Evolutionary conservation across 2,113 vertebrate genomes (phyloP), one percentile per base, ranked within the genome.

Genomic region (Ammodytes marinus): DNA sequence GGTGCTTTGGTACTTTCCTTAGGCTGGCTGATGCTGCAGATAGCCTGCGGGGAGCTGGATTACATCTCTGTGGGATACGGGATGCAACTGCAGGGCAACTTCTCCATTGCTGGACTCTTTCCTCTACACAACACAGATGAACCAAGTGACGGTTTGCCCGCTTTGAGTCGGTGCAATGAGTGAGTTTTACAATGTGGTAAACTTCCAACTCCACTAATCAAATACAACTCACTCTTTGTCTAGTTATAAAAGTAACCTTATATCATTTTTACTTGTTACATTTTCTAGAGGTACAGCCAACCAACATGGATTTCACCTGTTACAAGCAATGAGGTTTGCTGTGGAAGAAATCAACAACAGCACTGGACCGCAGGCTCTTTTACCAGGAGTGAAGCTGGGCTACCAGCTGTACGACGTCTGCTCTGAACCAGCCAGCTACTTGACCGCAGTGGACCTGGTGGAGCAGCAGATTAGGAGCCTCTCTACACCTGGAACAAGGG

Each of bases 251-350:
- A 47, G 27, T 6, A 65, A 27, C 14, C 15, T 1, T 53, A 57
- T 39, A 27, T 67, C 49, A 6, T n/a, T 54, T 42, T 35, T 35
- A 6, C 3, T 40, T 69, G n/a, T 55, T 4, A 17, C 39, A 39
- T 13, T 55, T 50, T 86, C 15, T 74, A 97, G 96, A 86, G 95
- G 94, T 3, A 35, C 2, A 0, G 15, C 58, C 37, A 97, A 95
- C 79, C 84, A 88, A 53, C 85, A 95, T 42, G 95, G 96, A 69
- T 97, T 95, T 88, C 93, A 95, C 79, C 69, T 95, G 61, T 85
- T 96, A 90, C 96, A 97, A 82, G 95, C 96, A 82, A 94, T 97
- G 95, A 93, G 94, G 75, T 97, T 96, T 4, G 94, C 96, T 0
- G 89, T 96, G 37, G 95, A 96, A 12, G 93, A 97, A 90, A 95